A percentile compares a stretch with the other conserved stretches of the same genome.
Evolutionary conservation across 2,888 invertebrate species (phyloP).

Genomic region (Opisthograptis luteolata): DNA sequence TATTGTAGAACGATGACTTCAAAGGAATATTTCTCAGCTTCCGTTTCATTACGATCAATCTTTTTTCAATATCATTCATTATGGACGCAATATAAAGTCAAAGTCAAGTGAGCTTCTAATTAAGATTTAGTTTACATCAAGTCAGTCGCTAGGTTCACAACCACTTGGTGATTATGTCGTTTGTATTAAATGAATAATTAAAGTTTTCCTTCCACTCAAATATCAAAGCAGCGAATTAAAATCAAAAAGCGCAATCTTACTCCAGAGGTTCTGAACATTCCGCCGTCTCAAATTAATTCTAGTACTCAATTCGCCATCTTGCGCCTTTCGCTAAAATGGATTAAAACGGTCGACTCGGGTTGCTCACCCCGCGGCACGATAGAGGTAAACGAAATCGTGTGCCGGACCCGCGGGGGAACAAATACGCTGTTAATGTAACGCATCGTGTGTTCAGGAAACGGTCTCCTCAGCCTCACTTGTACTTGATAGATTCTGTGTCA

Average conservation of each 20-base stretch:
- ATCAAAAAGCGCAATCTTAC: slow-evolving; percentile 4
- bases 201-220: too few relatives aligned
- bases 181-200: too few relatives aligned
- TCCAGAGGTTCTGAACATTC: slow-evolving; percentile 1
- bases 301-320: slow-evolving; percentile 12
- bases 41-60: not conserved
- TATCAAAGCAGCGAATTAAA: slow-evolving; percentile 4
- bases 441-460: not conserved
- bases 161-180: too few relatives aligned
- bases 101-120: too few relatives aligned
- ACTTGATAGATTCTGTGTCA: too few relatives aligned
- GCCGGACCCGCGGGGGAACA: not conserved
- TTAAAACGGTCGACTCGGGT: slow-evolving; percentile 5
- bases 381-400: slow-evolving; percentile 1
- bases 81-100: not conserved
- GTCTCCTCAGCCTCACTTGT: not conserved
- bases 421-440: not conserved
- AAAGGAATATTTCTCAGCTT: not conserved
- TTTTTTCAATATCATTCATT: not conserved
- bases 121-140: too few relatives aligned
- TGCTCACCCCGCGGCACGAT: not conserved
- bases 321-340: slow-evolving; percentile 8
- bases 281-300: slow-evolving; percentile 9
- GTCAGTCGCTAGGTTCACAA: too few relatives aligned
- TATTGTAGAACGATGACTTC: not conserved